Base-by-base conservation (phyloP, 92 coral and sea anemone genomes). In the Epizoanthus stellaris region DNA sequence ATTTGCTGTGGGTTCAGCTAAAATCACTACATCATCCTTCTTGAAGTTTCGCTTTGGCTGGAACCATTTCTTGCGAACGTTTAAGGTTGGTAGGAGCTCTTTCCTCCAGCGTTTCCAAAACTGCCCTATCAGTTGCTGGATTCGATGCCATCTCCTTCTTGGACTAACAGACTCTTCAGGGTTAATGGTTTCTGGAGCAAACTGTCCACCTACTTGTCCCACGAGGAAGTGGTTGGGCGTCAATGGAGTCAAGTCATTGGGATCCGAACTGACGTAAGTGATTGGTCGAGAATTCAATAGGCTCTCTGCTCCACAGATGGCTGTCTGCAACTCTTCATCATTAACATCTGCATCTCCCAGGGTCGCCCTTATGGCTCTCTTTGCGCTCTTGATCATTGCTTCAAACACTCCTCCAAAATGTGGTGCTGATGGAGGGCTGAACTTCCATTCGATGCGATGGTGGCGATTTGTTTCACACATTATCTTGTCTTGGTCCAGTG, bases 361-460 rank as follows among this genome's bases (percentile, higher is more conserved):
- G 19, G 67, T 73, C 9, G 87, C 82, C 19, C 81, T 84, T 75
- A 88, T 71, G 6, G 88, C 94, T 64, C 57, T 84, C 90, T 91
- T 91, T 40, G 90, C 73, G 58, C 92, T 88, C 63, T 81, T 91
- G 15, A 91, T 88, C 87, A 91, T 74, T 5, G 85, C 86, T 65
- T 88, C 95, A 77, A 91, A 88, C n/a, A 88, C 92, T 20, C 90
- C 92, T 39, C 82, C 87, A 23, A 87, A 87, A 39, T 87, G 87
- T 6, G 87, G 91, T 21, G 93, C 82, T 25, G 81, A 86, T 12
- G 92, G 90, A 6, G 91, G 91, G 82, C 86, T 92, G 69, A 89
- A 89, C 77, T 92, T 85, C 87, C 88, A 82, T 16, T 89, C 87
- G 23, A 92, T 89, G 61, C 43, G 76, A 4, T 84, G 85, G 52